Percentiles rank a stretch among this genome's conserved stretches.
Conservation (phyloP, 2,113 vertebrate genomes). For the Seriola quinqueradiata region DNA sequence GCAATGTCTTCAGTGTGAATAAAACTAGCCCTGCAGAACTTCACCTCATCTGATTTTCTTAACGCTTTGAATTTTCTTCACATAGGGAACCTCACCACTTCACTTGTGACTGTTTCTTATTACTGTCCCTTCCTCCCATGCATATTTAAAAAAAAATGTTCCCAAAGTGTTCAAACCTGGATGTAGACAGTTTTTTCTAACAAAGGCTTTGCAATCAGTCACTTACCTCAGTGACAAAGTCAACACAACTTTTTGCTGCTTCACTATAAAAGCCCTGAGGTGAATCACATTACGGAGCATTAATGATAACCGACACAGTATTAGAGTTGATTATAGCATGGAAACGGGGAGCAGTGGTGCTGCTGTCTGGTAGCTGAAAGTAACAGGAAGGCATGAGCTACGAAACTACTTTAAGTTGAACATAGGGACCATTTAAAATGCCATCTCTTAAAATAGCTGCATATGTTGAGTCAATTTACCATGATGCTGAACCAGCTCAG, state of each 20-base stretch:
- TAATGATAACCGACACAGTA: neutral
- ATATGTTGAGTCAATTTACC: conserved; percentile 17
- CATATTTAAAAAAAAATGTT: neutral
- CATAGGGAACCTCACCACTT: neutral
- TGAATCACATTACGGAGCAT: neutral
- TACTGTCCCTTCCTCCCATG: neutral
- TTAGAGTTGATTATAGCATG: neutral
- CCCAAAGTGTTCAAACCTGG: neutral
- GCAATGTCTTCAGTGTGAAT: neutral
- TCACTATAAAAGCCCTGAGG: neutral
- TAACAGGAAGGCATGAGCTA: neutral
- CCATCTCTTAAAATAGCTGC: conserved; percentile 31
- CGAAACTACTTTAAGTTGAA: conserved; percentile 6
- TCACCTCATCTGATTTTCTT: neutral
- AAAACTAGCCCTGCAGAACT: neutral
- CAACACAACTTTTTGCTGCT: neutral
- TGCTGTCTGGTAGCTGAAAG: neutral
- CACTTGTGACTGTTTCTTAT: neutral
- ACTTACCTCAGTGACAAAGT: neutral
- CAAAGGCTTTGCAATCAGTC: neutral
- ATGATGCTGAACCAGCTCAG: conserved; percentile 13
- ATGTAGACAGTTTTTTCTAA: neutral
- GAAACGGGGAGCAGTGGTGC: neutral
- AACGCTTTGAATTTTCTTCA: neutral
- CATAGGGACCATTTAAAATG: conserved; percentile 28